Conservation (phyloP, 2,888 invertebrate genomes). For the Ashinkailepas kermadecensis region DNA sequence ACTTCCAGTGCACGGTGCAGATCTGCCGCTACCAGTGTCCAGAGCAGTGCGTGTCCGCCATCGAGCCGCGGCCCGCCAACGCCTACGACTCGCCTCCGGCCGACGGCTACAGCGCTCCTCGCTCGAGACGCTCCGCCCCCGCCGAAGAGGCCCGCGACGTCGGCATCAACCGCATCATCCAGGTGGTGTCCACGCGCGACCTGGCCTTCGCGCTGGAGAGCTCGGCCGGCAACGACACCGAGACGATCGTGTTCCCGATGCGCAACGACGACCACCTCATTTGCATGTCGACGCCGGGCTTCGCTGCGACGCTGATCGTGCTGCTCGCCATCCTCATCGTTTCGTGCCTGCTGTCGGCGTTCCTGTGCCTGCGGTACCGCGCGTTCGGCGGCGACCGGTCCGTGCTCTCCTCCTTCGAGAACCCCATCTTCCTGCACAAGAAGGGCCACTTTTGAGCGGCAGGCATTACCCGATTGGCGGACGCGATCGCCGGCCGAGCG, state of each 20-base stretch:
- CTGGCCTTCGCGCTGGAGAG: constrained; percentile 68
- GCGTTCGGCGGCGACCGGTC: constrained; percentile 35
- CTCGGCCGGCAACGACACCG: constrained; percentile 31
- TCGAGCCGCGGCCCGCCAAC: constrained; percentile 30
- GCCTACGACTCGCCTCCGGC: constrained; percentile 33
- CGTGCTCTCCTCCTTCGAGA: constrained; percentile 35
- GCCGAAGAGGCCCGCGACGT: constrained; percentile 54
- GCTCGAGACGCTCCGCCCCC: constrained; percentile 45
- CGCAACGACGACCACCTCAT: constrained; percentile 53
- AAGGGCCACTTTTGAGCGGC: constrained; percentile 32
- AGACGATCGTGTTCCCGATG: constrained; percentile 32
- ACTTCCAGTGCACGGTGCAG: constrained; percentile 91
- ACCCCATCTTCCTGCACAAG: constrained; percentile 36
- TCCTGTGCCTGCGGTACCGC: constrained; percentile 67
- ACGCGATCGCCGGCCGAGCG: not conserved
- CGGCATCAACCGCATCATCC: constrained; percentile 79
- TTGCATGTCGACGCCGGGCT: constrained; percentile 91
- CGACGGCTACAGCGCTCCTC: constrained; percentile 28
- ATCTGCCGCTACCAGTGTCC: constrained; percentile 89
- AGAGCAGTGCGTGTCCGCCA: constrained; percentile 65
- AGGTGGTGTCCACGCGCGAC: constrained; percentile 86
- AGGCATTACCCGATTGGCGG: not conserved
- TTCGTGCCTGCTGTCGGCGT: constrained; percentile 76
- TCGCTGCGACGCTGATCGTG: constrained; percentile 74
- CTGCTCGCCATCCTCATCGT: constrained; percentile 71